Base-by-base conservation (phyloP, 2,888 invertebrate species). In the Gortyna flavago region DNA sequence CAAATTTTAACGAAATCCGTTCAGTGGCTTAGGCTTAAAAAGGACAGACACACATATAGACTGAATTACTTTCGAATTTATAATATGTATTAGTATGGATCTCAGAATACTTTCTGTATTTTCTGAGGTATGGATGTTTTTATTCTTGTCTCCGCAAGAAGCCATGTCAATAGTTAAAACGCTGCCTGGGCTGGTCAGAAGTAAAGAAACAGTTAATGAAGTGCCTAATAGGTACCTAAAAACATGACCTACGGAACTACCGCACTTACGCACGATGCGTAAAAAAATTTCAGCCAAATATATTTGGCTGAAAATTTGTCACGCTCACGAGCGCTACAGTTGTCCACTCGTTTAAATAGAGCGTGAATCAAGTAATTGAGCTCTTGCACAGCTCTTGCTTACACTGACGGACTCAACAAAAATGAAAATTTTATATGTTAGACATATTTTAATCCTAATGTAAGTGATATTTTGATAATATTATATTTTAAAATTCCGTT, bases 321-420 rank as follows among this genome's bases (percentile, higher is more conserved):
- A 57, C 57, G 57, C 38, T 21, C 21, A 18, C 18, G 48, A 48
- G 21, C 48, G 7, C 48, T 1, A 48, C 18, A 48, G 41, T 29
- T 64, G 11, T 44, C 11, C 71, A 72, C 65, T 66, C 38, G 66
- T 48, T n/a, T 29, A 72, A 51, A 51, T 66, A 72, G 21, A 16
- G 35, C 35, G 32, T 29, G n/a, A 21, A 66, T 29, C 6, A 32
- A 35, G 1, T 18, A 64, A 21, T 38, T 7, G 21, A 51, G 35
- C 18, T 48, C 71, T 62, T 44, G 25, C 11, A 48, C 18, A 48
- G 48, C 6, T 35, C 13, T n/a, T 11, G 48, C 5, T 18, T 9
- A 21, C 6, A 69, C 48, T 18, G 44, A 65, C 32, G n/a, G 65
- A n/a, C 18, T 13, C 11, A 13, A 35, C 44, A 32, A 51, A 21